A percentile compares a stretch with the other conserved stretches of the same genome.
These are phyloP conservation scores for Lutraria rhynchaena DNA, from an alignment of 1,140 invertebrate species.

Conservation along the genomic window DNA sequence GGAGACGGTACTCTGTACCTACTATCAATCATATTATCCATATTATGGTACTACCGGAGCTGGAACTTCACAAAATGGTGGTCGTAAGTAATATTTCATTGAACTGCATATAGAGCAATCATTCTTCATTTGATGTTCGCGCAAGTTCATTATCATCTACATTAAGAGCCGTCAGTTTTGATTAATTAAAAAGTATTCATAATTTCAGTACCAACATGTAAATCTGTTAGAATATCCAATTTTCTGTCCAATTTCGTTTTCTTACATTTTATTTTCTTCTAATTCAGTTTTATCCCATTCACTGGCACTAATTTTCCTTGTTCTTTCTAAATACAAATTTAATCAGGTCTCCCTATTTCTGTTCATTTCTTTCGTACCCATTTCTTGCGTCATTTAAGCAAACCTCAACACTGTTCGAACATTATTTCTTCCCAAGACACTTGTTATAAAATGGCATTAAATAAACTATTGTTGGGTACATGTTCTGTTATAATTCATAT, in stretches of 20 bases:
- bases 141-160: not conserved
- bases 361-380: too few species aligned
- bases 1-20: constrained; percentile 3
- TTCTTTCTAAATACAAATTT: too few species aligned
- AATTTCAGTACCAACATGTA: not conserved
- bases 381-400: too few species aligned
- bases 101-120: not conserved
- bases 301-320: too few species aligned
- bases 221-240: not conserved
- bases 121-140: not conserved
- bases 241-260: not conserved
- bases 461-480: too few species aligned
- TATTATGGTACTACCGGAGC: not conserved
- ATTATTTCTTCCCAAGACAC: too few species aligned
- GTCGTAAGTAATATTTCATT: not conserved
- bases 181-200: not conserved
- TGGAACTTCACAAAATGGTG: not conserved
- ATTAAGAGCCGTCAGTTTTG: not conserved
- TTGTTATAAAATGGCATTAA: too few species aligned
- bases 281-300: too few species aligned
- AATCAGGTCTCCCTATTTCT: too few species aligned
- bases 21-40: constrained; percentile 13
- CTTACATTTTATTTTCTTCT: not conserved
- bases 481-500: too few species aligned
- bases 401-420: too few species aligned